A percentile compares a stretch with the other conserved stretches of the same genome.
phyloP scores from a whole-genome alignment of 2,797 vertebrate genomes.

The Cryptoprocta ferox region DNA sequence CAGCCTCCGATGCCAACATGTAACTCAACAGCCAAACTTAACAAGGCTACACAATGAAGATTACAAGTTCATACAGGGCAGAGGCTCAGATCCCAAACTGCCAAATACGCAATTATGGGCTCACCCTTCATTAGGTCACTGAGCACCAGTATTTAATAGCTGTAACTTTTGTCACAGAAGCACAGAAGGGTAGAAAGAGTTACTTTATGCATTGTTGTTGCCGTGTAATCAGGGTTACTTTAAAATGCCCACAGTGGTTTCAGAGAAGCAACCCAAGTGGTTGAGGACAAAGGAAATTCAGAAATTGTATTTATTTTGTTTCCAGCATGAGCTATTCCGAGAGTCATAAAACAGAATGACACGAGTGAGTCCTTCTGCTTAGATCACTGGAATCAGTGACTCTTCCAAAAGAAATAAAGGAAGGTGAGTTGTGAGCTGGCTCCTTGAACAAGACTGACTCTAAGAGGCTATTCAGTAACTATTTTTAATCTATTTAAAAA shows the following conservation, averaged over 20 bases:
- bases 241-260: conserved; percentile 73
- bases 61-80: conserved; percentile 73
- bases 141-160: conserved; percentile 64
- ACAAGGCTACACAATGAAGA: conserved; percentile 51
- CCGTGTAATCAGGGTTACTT: conserved; percentile 64
- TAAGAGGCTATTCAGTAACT: background rate
- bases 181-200: conserved; percentile 62
- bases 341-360: conserved; percentile 43
- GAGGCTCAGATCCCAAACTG: conserved; percentile 57
- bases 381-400: conserved; percentile 9
- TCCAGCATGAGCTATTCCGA: conserved; percentile 38
- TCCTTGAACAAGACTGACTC: background rate
- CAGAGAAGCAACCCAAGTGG: conserved; percentile 64
- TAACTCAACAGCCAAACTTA: conserved; percentile 54
- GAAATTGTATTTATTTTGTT: conserved; percentile 71
- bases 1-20: background rate
- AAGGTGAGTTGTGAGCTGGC: background rate
- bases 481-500: background rate
- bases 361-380: background rate
- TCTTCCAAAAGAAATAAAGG: conserved; percentile 51
- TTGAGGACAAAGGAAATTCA: conserved; percentile 74
- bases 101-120: conserved; percentile 34
- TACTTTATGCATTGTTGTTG: conserved; percentile 69
- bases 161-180: conserved; percentile 64
- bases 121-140: conserved; percentile 56